These are phyloP conservation scores for Nemotelus pantherinus DNA, from an alignment of 2,888 invertebrate genomes.

Conservation along the genomic window DNA sequence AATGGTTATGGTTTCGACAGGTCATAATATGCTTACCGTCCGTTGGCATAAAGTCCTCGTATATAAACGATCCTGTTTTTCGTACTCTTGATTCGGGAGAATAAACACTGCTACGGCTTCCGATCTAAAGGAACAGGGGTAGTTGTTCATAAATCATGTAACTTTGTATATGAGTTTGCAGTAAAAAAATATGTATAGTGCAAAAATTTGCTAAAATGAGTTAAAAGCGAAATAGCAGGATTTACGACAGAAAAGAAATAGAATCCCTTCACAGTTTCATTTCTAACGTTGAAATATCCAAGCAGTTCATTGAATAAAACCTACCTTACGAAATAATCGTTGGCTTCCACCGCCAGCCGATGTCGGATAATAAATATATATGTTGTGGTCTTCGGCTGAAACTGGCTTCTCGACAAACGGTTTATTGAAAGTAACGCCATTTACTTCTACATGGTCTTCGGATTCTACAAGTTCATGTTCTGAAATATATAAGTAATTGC, in stretches of 20 bases:
- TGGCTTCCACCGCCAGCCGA: constrained; percentile 98
- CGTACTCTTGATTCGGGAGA: constrained; percentile 95
- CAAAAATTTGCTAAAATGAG: neutral
- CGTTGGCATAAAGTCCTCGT: constrained; percentile 99
- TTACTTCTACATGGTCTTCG: constrained; percentile 97
- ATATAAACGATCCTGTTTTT: constrained; percentile 97
- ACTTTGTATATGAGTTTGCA: neutral
- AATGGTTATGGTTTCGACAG: neutral
- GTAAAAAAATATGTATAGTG: neutral
- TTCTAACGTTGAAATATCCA: neutral
- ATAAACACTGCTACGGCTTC: constrained; percentile 98
- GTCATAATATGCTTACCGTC: constrained; percentile 77
- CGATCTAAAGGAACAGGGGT: constrained; percentile 75
- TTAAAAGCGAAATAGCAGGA: neutral
- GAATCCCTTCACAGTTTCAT: neutral
- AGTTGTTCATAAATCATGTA: constrained; percentile 47
- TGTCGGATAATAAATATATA: constrained; percentile 99
- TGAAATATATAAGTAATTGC: constrained; percentile 62
- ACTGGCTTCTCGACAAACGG: constrained; percentile 99
- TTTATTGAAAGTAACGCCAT: constrained; percentile 94
- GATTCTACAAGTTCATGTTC: constrained; percentile 93
- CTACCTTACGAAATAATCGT: constrained; percentile 94
- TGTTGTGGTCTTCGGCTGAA: constrained; percentile 99
- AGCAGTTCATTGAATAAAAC: neutral
- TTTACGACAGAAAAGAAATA: no score